phyloP scores from a whole-genome alignment of 2,113 vertebrate species.

The Danionella cerebrum region DNA sequence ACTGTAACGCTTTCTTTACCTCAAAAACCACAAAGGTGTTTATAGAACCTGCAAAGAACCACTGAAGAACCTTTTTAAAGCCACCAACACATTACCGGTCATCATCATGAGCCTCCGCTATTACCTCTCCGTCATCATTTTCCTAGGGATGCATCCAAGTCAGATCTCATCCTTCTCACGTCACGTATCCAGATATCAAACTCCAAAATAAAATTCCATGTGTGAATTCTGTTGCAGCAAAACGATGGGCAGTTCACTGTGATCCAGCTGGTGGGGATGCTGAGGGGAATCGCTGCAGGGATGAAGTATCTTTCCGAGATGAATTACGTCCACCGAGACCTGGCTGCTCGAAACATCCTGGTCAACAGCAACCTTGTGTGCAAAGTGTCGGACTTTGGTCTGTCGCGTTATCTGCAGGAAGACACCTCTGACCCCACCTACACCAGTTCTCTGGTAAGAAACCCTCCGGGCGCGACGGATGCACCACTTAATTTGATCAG shows the following conservation, averaged over 20 bases:
- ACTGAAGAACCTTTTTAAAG: too few relatives aligned
- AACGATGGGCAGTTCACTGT: slow-evolving; percentile 97
- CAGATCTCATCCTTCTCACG: too few relatives aligned
- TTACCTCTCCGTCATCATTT: too few relatives aligned
- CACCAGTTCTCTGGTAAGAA: slow-evolving; percentile 91
- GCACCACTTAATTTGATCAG: neutral
- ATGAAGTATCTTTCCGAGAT: slow-evolving; percentile 98
- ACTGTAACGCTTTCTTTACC: too few relatives aligned
- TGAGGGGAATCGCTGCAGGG: slow-evolving; percentile 88
- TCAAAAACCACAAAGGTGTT: too few relatives aligned
- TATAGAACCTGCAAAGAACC: too few relatives aligned
- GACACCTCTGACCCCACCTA: slow-evolving; percentile 96
- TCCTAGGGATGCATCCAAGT: too few relatives aligned
- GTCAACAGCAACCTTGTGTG: slow-evolving; percentile 98
- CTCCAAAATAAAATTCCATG: too few relatives aligned
- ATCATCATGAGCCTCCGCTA: too few relatives aligned
- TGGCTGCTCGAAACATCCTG: slow-evolving; percentile 94
- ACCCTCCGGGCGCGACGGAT: neutral
- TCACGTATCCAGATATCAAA: too few relatives aligned
- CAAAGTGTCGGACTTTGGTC: slow-evolving; percentile 95
- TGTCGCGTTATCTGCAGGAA: slow-evolving; percentile 94
- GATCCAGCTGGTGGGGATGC: slow-evolving; percentile 97
- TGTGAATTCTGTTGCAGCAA: slow-evolving; percentile 66
- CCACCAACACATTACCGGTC: too few relatives aligned
- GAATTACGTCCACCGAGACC: slow-evolving; percentile 94